Evolutionary conservation across 2,888 invertebrate species (phyloP).

Genomic region (Agonum fuliginosum): DNA sequence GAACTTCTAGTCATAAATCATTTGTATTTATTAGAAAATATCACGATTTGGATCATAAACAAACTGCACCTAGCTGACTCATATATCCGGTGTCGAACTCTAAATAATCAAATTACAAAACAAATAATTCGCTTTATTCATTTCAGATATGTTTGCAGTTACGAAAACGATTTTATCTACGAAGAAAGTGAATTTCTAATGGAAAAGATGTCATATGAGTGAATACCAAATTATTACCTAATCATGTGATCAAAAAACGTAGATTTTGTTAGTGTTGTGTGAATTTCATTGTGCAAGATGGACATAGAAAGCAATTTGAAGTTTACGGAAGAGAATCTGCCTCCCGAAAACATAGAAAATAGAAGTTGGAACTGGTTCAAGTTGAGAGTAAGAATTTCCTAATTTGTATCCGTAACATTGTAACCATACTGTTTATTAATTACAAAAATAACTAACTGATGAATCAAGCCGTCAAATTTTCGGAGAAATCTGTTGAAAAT

Average conservation of each 20-base stretch:
- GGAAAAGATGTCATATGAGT: constrained; percentile 1
- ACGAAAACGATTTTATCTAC: constrained; percentile 10
- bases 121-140: constrained; percentile 7
- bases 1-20: not conserved
- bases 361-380: constrained; percentile 28
- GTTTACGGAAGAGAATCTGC: not conserved
- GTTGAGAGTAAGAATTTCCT: constrained; percentile 39
- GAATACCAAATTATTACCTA: not conserved
- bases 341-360: constrained; percentile 6
- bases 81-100: constrained; percentile 8
- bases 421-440: too few species aligned
- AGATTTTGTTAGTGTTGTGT: not conserved
- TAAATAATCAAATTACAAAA: constrained; percentile 33
- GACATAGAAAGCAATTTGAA: constrained; percentile 14
- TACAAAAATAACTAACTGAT: too few species aligned
- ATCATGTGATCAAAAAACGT: constrained; percentile 18
- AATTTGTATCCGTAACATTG: too few species aligned
- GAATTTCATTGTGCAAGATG: constrained; percentile 14
- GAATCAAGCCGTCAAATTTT: not conserved
- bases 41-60: not conserved
- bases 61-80: constrained; percentile 23
- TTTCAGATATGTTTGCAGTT: constrained; percentile 19
- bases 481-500: constrained; percentile 17
- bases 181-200: constrained; percentile 9
- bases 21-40: constrained; percentile 15